These are phyloP conservation scores for Clarias macrocephalus DNA, from an alignment of 2,113 vertebrate genomes.

Conservation along the genomic window DNA sequence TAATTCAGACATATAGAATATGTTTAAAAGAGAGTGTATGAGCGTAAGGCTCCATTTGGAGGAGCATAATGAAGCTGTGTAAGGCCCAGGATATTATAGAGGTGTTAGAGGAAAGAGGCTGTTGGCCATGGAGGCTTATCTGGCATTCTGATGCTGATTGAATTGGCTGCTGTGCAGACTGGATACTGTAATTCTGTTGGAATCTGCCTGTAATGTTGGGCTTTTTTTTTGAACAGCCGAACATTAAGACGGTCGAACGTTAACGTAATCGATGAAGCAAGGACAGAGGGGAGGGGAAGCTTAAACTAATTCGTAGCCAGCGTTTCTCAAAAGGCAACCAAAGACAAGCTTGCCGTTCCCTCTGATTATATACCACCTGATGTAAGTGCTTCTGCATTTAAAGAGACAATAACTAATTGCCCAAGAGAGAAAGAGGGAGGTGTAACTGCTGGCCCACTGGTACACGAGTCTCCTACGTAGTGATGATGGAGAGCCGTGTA, in stretches of 20 bases:
- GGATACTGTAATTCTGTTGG: conserved; percentile 57
- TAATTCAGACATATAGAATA: conserved; percentile 23
- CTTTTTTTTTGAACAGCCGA: conserved; percentile 33
- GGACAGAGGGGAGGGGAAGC: conserved; percentile 17
- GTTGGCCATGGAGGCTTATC: conserved; percentile 14
- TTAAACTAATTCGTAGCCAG: conserved; percentile 32
- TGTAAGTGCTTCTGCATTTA: conserved; percentile 48
- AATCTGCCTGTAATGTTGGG: conserved; percentile 46
- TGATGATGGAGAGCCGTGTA: conserved; percentile 28
- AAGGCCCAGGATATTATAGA: conserved; percentile 17
- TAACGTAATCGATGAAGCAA: conserved; percentile 27
- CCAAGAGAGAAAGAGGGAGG: conserved; percentile 13
- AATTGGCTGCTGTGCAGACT: conserved; percentile 57
- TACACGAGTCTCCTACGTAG: conserved; percentile 27
- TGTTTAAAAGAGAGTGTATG: conserved; percentile 35
- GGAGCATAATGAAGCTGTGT: conserved; percentile 34
- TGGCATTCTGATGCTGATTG: conserved; percentile 36
- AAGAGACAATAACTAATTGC: conserved; percentile 40
- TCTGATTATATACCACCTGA: conserved; percentile 37
- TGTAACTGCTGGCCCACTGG: conserved; percentile 21
- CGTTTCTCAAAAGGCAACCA: conserved; percentile 39
- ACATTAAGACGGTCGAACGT: conserved; percentile 10
- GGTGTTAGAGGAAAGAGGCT: conserved; percentile 43
- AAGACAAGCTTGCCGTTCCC: conserved; percentile 43
- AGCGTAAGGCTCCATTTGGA: not conserved